Base-by-base conservation (phyloP, 1,140 invertebrate genomes). In the Frieseomelitta varia region DNA sequence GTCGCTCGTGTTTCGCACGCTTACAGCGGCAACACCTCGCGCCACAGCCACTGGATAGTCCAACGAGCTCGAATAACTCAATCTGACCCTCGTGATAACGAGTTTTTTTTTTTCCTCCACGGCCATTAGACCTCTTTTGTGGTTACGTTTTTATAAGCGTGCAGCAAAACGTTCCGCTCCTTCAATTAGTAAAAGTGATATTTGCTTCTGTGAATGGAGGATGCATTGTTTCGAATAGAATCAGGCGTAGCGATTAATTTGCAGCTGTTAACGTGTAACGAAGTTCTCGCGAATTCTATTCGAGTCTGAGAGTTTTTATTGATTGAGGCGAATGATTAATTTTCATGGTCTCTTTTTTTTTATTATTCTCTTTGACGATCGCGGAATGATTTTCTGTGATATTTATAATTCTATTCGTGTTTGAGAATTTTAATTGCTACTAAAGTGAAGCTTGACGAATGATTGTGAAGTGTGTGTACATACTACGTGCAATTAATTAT, bases 31-130 rank as follows among this genome's bases (percentile, higher is more conserved):
- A 80, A 72, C 39, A 71, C 76, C 12, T 69, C 73, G 75, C 68
- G 75, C 72, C 63, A 47, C 39, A 86, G 4, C 85, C 55, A 78
- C 53, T 78, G 78, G 85, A 78, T 86, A 85, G 73, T 47, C 63
- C 85, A 79, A 89, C 87, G 81, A 86, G 86, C 85, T 34, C 53
- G 73, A 89, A 89, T 89, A 88, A 89, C 85, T 89, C 85, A 81
- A 89, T 88, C 85, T 71, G 75, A 81, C 77, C 73, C 71, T 78
- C 81, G 84, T 80, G 87, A 86, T 89, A 88, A 89, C 85, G 73
- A 84, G 69, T 81, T 89, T 81, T 82, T 47, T n/a, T 80, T 56
- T 82, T 88, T 76, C 83, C 74, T 51, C 75, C 39, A 65, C 58
- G 71, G 71, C 65, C 61, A 34, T 86, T 63, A 56, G 17, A 75